Conservation (phyloP, 2,888 invertebrate species). For the Caenorhabditis doughertyi region DNA sequence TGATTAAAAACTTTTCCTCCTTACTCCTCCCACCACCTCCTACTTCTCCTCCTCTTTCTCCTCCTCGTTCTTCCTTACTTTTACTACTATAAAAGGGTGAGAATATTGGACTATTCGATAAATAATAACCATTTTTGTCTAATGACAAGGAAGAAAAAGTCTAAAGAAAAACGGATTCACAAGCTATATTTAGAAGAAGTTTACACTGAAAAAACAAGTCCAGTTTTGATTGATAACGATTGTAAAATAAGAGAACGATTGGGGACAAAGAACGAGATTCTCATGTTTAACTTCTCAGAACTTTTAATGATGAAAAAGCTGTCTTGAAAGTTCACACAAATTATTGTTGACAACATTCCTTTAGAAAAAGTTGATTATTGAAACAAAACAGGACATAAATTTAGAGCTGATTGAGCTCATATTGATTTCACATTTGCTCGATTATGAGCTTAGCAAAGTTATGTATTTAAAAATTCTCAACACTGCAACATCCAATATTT, state of each 20-base stretch:
- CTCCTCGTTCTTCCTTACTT: slow-evolving; percentile 18
- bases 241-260: slow-evolving; percentile 14
- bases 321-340: slow-evolving; percentile 2
- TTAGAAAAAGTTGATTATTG: too few species aligned
- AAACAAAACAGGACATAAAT: too few species aligned
- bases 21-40: slow-evolving; percentile 20
- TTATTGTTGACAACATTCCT: too few species aligned
- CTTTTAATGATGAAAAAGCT: slow-evolving; percentile 6
- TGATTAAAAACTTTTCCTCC: slow-evolving; percentile 37
- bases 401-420: too few species aligned
- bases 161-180: background rate
- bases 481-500: too few species aligned
- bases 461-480: too few species aligned
- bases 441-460: too few species aligned
- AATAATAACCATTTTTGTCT: background rate
- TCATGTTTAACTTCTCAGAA: slow-evolving; percentile 5
- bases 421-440: too few species aligned
- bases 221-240: slow-evolving; percentile 37
- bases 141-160: slow-evolving; percentile 19
- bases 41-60: background rate
- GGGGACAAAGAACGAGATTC: slow-evolving; percentile 43
- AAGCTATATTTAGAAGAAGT: slow-evolving; percentile 42
- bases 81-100: slow-evolving; percentile 51
- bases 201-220: slow-evolving; percentile 38
- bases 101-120: slow-evolving; percentile 27